Base-by-base conservation (phyloP, 2,888 invertebrate genomes). In the Idaea straminata region DNA sequence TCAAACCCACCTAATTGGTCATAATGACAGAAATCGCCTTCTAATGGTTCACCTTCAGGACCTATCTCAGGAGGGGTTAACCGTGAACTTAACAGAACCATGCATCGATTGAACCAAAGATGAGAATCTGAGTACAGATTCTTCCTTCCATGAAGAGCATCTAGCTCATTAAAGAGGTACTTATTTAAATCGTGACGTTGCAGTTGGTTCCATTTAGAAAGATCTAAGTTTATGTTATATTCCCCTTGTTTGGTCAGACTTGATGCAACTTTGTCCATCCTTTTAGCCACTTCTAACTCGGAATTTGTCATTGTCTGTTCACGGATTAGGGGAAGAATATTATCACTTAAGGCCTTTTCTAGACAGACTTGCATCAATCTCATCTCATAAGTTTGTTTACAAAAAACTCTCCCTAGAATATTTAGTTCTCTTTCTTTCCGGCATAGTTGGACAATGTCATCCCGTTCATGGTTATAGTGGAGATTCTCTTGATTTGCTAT, bases 321-420 rank as follows among this genome's bases (percentile, higher is more conserved):
- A 2, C 57, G 1, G 0, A 63, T 63, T 15, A 25, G 60, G 34
- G 63, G 63, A 3, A 63, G 60, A 7, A 63, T 15, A n/a, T 63
- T 63, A 15, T 63, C 63, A 61, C 63, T 63, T 5, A 63, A 15
- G 2, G 63, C 47, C 7, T 63, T 63, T n/a, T 63, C 63, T 60
- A 63, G 38, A 47, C 63, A 63, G 0, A 63, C 63, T n/a, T 63
- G 60, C 60, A 63, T 60, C 4, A 63, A 5, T 25, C 63, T 16
- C 63, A 63, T 25, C 3, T 25, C 25, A 3, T 25, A 25, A 3
- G 25, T 25, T 3, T 25, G 25, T 60, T n/a, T 63, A 57, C 60
- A 63, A 34, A 5, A 63, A 5, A 13, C 63, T 16, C 63, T 60
- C 38, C 63, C 60, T 3, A 25, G 3, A 5, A 63, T 4, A 13